Percentiles rank a stretch among this genome's conserved stretches.
phyloP scores from a whole-genome alignment of 1,140 invertebrate species.

The Tetramorium parvispinum region DNA sequence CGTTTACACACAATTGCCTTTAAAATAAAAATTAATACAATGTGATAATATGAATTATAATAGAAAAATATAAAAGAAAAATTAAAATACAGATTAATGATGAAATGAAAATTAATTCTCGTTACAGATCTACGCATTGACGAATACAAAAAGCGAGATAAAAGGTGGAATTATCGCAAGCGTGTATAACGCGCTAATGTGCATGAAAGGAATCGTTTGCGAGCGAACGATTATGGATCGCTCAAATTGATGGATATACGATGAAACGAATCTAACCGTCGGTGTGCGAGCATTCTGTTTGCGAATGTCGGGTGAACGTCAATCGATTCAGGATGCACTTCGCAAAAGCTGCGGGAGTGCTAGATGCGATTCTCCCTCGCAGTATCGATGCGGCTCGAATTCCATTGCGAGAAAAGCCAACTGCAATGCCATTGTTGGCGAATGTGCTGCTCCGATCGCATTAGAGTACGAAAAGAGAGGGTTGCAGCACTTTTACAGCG shows the following conservation, averaged over 20 bases:
- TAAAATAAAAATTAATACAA: background rate
- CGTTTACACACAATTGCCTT: background rate
- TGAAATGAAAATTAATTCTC: background rate
- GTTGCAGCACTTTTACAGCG: background rate
- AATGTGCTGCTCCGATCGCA: conserved; percentile 42
- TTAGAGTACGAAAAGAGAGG: background rate
- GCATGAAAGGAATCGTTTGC: conserved; percentile 31
- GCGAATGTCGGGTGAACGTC: conserved; percentile 54
- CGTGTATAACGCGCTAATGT: background rate
- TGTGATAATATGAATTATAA: background rate
- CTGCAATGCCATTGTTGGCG: conserved; percentile 64
- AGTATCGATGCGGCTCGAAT: conserved; percentile 65
- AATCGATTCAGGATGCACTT: conserved; percentile 76
- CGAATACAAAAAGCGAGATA: background rate
- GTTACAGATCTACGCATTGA: background rate
- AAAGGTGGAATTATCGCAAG: conserved; percentile 10
- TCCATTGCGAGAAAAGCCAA: conserved; percentile 70
- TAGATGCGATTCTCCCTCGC: conserved; percentile 58
- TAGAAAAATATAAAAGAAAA: background rate
- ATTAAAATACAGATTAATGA: background rate
- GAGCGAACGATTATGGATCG: conserved; percentile 30
- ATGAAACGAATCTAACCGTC: conserved; percentile 65
- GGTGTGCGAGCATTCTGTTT: conserved; percentile 77
- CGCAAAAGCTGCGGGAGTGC: conserved; percentile 75
- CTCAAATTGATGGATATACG: conserved; percentile 51